These are phyloP conservation scores for Trichosurus vulpecula DNA, from an alignment of 2,797 vertebrate genomes.

Conservation along the genomic window DNA sequence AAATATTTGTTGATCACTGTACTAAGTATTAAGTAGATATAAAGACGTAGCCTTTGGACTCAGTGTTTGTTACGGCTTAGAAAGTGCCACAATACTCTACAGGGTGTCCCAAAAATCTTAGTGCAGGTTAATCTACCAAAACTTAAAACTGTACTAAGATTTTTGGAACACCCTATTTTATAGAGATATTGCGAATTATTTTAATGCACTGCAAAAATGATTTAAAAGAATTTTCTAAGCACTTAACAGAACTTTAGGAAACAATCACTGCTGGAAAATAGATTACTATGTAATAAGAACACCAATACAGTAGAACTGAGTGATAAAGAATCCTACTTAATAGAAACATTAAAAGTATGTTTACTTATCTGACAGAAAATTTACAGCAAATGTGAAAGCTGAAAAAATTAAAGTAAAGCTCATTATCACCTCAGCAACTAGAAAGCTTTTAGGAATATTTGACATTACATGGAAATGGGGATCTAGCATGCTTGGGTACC, in stretches of 20 bases:
- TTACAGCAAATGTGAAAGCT: not conserved
- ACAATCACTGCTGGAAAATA: constrained; percentile 5
- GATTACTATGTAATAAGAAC: not conserved
- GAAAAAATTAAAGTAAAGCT: not conserved
- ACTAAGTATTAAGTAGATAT: not conserved
- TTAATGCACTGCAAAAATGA: not conserved
- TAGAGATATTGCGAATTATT: constrained; percentile 7
- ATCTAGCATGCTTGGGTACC: not conserved
- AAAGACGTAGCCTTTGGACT: not conserved
- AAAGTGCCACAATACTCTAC: not conserved
- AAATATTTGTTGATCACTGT: not conserved
- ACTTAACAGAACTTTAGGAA: not conserved
- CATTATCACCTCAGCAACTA: not conserved
- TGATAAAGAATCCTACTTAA: not conserved
- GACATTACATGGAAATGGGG: not conserved
- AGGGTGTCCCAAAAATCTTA: not conserved
- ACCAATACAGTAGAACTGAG: not conserved
- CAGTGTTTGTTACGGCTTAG: not conserved
- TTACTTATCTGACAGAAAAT: constrained; percentile 25
- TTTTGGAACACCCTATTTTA: not conserved
- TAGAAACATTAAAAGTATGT: constrained; percentile 5
- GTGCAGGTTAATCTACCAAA: not conserved
- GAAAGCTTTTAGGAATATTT: not conserved
- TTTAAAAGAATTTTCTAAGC: not conserved
- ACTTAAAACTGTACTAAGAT: not conserved